Percentiles rank a stretch among this genome's conserved stretches.
Conservation (phyloP, 2,888 invertebrate genomes). For the Laothoe populi region DNA sequence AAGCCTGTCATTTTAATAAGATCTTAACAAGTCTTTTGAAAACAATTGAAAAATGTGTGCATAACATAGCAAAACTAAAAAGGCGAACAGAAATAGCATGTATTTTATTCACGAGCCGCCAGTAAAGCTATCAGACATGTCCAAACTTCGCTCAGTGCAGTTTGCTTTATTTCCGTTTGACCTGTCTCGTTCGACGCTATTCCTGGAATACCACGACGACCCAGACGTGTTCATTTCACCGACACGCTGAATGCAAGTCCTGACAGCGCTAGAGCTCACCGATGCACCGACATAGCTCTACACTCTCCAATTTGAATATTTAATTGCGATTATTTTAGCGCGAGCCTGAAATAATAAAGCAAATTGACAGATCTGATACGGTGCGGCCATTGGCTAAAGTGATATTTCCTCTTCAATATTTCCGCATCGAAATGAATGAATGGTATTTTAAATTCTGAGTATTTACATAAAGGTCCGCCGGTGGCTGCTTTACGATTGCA, state of each 20-base stretch:
- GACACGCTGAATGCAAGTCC: constrained; percentile 76
- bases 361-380: constrained; percentile 63
- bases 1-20: not conserved
- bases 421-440: constrained; percentile 56
- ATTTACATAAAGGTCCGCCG: constrained; percentile 60
- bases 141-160: constrained; percentile 79
- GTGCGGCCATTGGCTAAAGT: constrained; percentile 56
- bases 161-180: constrained; percentile 82
- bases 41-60: constrained; percentile 48
- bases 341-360: constrained; percentile 66
- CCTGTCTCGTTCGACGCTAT: constrained; percentile 77
- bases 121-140: constrained; percentile 77
- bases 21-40: constrained; percentile 20
- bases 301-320: constrained; percentile 80
- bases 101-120: constrained; percentile 78
- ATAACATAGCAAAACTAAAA: constrained; percentile 51
- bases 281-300: constrained; percentile 74
- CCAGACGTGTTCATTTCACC: constrained; percentile 76
- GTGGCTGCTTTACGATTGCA: constrained; percentile 68
- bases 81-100: constrained; percentile 60
- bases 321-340: constrained; percentile 71
- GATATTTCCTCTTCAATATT: constrained; percentile 57
- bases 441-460: constrained; percentile 63
- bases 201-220: constrained; percentile 67
- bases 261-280: constrained; percentile 63